Evolutionary conservation across 2,888 invertebrate species (phyloP).

Genomic region (Watsonalla cultraria): DNA sequence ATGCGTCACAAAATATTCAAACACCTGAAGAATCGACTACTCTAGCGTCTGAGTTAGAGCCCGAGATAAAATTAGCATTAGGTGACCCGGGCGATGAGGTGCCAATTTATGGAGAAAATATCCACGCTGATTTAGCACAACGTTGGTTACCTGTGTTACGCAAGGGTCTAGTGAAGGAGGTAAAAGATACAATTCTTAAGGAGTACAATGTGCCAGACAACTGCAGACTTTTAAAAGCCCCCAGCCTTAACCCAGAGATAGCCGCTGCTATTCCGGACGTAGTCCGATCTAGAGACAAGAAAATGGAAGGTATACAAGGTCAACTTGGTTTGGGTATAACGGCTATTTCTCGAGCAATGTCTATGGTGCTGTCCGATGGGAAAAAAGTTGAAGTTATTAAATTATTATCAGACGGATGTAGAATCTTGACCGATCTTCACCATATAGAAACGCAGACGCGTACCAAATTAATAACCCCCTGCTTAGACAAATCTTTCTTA

Average conservation of each 20-base stretch:
- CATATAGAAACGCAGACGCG: slow-evolving; percentile 5
- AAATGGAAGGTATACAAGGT: background rate
- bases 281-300: background rate
- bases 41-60: no score
- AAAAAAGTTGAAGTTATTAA: no score
- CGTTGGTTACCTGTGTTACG: background rate
- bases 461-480: slow-evolving; percentile 7
- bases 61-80: no score
- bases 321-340: no score
- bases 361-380: background rate
- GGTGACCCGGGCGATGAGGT: no score
- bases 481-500: slow-evolving; percentile 11
- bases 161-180: background rate
- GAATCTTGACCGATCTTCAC: slow-evolving; percentile 6
- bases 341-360: background rate
- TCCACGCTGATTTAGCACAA: no score
- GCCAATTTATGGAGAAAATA: background rate
- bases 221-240: background rate
- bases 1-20: no score
- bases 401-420: no score
- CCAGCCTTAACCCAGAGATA: background rate
- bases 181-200: background rate
- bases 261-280: background rate
- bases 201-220: background rate
- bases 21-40: no score